Conservation (phyloP, 2,113 vertebrate genomes). For the Dipodomys stephensi region DNA sequence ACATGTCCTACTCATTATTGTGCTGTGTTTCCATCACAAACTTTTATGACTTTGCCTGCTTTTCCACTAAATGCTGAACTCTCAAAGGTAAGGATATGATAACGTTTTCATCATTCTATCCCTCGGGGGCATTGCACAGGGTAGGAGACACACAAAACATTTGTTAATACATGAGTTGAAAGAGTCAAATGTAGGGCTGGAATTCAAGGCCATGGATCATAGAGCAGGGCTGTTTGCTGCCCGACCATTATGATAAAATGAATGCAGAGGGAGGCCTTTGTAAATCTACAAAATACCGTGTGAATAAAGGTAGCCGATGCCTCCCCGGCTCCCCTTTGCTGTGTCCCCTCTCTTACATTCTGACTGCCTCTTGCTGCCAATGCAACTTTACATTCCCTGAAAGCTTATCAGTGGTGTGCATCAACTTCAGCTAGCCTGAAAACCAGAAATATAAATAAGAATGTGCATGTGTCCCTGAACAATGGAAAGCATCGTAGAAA, state of each 20-base stretch:
- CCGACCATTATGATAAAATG: background rate
- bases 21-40: constrained; percentile 25
- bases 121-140: constrained; percentile 35
- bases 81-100: constrained; percentile 30
- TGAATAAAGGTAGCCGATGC: background rate
- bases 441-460: background rate
- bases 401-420: background rate
- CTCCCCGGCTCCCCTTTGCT: background rate
- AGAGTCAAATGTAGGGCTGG: constrained; percentile 41
- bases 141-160: constrained; percentile 53
- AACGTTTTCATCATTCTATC: constrained; percentile 54
- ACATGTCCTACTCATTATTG: background rate
- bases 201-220: background rate
- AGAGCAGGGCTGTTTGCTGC: background rate
- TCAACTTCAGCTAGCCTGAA: background rate
- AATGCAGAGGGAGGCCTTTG: constrained; percentile 12
- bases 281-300: background rate
- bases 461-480: background rate
- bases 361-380: constrained; percentile 3
- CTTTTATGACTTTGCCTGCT: constrained; percentile 14
- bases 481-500: background rate
- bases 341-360: constrained; percentile 13
- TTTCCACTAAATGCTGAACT: constrained; percentile 45
- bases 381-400: constrained; percentile 44
- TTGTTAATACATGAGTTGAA: constrained; percentile 65